Evolutionary conservation across 2,888 invertebrate species (phyloP).

Genomic region (Thumatha senex): DNA sequence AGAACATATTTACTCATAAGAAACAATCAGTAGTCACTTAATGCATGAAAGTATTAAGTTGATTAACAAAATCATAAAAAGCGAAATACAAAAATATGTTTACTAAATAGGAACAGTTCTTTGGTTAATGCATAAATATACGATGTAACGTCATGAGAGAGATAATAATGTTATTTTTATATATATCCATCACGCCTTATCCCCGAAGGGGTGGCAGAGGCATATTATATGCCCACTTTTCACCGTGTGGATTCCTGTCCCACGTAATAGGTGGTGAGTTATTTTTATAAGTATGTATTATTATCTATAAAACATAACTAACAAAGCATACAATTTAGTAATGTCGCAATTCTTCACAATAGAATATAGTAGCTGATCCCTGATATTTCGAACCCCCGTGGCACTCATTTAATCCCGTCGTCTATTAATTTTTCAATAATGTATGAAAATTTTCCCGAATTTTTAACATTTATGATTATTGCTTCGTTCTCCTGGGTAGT

Average conservation of each 20-base stretch:
- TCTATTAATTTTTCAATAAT: no score
- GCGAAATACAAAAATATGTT: not conserved
- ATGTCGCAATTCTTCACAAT: slow-evolving; percentile 31
- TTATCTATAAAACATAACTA: slow-evolving; percentile 4
- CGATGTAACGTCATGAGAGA: not conserved
- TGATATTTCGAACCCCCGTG: no score
- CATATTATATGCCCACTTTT: no score
- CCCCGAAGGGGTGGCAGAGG: no score
- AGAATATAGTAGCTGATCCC: no score
- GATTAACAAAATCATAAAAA: not conserved
- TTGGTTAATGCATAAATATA: slow-evolving; percentile 3
- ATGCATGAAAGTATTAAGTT: slow-evolving; percentile 19
- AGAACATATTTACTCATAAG: slow-evolving; percentile 15
- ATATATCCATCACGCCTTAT: no score
- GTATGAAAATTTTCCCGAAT: no score
- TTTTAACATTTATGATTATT: no score
- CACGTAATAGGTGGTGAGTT: no score
- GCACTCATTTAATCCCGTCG: no score
- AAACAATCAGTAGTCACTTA: not conserved
- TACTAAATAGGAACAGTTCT: slow-evolving; percentile 3
- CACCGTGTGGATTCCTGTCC: no score
- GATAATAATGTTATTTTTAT: slow-evolving; percentile 3
- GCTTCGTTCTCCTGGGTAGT: no score
- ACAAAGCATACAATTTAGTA: slow-evolving; percentile 14
- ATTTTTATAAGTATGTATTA: not conserved